Evolutionary conservation across 2,113 vertebrate genomes (phyloP).

Genomic region (Recurvirostra avosetta): DNA sequence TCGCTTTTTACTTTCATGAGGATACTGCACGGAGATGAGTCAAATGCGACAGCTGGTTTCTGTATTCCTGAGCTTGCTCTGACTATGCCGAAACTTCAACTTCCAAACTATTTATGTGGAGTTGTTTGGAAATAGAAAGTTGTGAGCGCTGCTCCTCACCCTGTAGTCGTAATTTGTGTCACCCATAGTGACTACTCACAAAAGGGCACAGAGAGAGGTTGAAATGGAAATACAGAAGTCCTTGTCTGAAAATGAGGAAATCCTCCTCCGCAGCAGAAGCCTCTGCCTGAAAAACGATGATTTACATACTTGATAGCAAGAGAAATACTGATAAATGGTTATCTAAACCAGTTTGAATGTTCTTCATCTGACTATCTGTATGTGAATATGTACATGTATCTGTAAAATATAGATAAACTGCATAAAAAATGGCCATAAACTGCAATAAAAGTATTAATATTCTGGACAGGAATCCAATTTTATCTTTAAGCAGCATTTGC

Average conservation of each 20-base stretch:
- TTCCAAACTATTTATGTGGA: background rate
- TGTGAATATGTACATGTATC: background rate
- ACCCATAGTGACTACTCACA: background rate
- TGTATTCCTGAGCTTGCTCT: background rate
- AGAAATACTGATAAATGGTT: background rate
- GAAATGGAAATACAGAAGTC: background rate
- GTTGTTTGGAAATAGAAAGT: background rate
- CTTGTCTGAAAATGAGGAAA: background rate
- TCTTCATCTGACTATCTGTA: background rate
- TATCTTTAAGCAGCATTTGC: conserved; percentile 37
- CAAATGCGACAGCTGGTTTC: background rate
- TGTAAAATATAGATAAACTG: background rate
- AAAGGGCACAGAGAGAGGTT: background rate
- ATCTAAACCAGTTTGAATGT: background rate
- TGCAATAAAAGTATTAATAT: conserved; percentile 22
- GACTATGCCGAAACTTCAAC: background rate
- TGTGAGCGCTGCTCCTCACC: background rate
- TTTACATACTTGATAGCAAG: background rate
- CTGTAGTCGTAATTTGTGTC: background rate
- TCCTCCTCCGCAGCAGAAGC: background rate
- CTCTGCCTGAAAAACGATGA: background rate
- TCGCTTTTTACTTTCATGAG: background rate
- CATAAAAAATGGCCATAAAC: background rate
- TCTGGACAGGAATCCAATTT: conserved; percentile 29
- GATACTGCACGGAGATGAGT: background rate